Evolutionary conservation across 2,797 vertebrate genomes (phyloP), one percentile per base, ranked within the genome.

Genomic region (Thripadectes ignobilis): DNA sequence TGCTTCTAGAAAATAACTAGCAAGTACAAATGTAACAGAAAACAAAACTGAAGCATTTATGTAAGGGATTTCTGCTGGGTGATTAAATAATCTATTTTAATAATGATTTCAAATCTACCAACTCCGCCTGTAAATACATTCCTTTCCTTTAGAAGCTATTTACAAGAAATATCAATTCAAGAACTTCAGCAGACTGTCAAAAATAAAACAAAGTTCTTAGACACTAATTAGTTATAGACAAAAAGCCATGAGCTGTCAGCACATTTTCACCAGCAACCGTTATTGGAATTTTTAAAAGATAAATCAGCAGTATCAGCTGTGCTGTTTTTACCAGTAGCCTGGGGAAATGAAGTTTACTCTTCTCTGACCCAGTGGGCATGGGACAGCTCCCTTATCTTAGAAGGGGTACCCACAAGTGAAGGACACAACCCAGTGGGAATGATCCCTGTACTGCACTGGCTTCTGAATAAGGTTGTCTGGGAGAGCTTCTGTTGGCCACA

Each of bases 41-140:
- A 85, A 57, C 52, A 51, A 82, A 89, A 87, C 18, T 5, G 30
- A 87, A 87, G 0, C 0, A 79, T 77, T 81, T 55, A 32, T 1
- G 3, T 61, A 76, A 68, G 74, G 43, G 45, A 83, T 54, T 85
- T 77, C 73, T 88, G 24, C 69, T 85, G n/a, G 20, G n/a, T 94
- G 69, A 86, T 83, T 75, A 89, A 92, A 85, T 88, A 78, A 95
- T 84, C 73, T 88, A 85, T 84, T 94, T 93, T 68, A 81, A 93
- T 88, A 21, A 30, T 0, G 0, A 80, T 83, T 78, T 91, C 72
- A 88, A 95, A 93, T 84, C 85, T n/a, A 94, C 89, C 84, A 74
- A 3, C 46, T 75, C 68, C 83, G 72, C 78, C 52, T 66, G 51
- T 83, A 94, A 95, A 89, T 67, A 89, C 38, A 39, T 52, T 75